phyloP scores from a whole-genome alignment of 2,113 vertebrate species.

The Falco punctatus region DNA sequence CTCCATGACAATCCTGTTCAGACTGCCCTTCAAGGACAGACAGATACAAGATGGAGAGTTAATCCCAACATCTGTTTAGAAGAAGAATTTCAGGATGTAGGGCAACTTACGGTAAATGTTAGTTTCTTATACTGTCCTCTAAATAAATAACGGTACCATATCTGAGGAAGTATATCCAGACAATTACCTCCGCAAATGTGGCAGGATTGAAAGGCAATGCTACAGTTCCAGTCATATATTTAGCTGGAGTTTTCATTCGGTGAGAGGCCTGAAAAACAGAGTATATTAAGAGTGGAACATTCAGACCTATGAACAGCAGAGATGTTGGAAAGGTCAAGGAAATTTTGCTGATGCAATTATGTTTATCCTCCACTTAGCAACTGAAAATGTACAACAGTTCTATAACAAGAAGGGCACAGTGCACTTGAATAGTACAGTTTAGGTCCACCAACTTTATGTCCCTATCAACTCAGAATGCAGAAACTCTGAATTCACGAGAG shows the following conservation, averaged over 20 bases:
- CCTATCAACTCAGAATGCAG: background rate
- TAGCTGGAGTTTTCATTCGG: slow-evolving; percentile 93
- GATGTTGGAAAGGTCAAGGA: background rate
- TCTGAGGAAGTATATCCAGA: background rate
- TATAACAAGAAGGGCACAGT: background rate
- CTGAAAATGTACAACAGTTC: background rate
- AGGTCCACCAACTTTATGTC: background rate
- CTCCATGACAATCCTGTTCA: background rate
- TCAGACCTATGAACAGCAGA: background rate
- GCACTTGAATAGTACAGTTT: background rate
- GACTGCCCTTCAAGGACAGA: background rate
- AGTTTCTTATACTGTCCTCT: background rate
- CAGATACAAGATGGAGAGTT: background rate
- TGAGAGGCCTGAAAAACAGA: slow-evolving; percentile 84
- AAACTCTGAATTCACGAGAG: background rate
- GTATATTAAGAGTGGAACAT: background rate
- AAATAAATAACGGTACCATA: background rate
- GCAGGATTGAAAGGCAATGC: slow-evolving; percentile 94
- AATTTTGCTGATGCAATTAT: slow-evolving; percentile 19
- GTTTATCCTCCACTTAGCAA: background rate
- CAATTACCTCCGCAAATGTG: slow-evolving; percentile 91
- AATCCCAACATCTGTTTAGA: background rate
- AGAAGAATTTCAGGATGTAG: background rate
- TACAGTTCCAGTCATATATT: slow-evolving; percentile 89
- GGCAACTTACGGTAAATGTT: background rate